A percentile compares a stretch with the other conserved stretches of the same genome.
Conservation (phyloP, 1,140 invertebrate genomes). For the Pteromalus puparum region DNA sequence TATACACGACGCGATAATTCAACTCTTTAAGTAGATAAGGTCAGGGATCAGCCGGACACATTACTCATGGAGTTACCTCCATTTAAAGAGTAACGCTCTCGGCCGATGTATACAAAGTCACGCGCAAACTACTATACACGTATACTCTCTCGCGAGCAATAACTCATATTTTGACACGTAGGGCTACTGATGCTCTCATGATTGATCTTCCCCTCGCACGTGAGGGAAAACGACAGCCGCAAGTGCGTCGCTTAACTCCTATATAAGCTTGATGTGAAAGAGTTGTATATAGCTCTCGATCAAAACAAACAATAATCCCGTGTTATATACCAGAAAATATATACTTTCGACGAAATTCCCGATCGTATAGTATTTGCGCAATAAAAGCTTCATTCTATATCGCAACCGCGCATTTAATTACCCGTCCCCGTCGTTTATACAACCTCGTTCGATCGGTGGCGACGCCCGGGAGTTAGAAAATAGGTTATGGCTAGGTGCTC, state of each 20-base stretch:
- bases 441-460: not conserved
- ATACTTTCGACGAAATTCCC: too few relatives aligned
- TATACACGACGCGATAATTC: not conserved
- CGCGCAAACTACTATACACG: too few relatives aligned
- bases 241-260: not conserved
- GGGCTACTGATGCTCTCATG: not conserved
- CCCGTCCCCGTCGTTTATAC: too few relatives aligned
- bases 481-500: not conserved
- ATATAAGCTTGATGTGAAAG: not conserved
- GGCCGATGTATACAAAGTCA: not conserved
- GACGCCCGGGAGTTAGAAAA: slow-evolving; percentile 29
- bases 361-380: too few relatives aligned
- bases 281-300: too few relatives aligned
- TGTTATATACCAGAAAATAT: too few relatives aligned
- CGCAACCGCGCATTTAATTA: not conserved
- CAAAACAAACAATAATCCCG: too few relatives aligned
- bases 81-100: not conserved
- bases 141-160: not conserved
- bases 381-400: not conserved
- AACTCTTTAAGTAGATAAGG: not conserved
- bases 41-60: not conserved
- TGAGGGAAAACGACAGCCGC: too few relatives aligned
- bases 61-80: not conserved
- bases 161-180: not conserved
- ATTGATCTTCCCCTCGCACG: too few relatives aligned